Conservation (phyloP, 1,140 invertebrate species). For the Drosophila grimshawi region DNA sequence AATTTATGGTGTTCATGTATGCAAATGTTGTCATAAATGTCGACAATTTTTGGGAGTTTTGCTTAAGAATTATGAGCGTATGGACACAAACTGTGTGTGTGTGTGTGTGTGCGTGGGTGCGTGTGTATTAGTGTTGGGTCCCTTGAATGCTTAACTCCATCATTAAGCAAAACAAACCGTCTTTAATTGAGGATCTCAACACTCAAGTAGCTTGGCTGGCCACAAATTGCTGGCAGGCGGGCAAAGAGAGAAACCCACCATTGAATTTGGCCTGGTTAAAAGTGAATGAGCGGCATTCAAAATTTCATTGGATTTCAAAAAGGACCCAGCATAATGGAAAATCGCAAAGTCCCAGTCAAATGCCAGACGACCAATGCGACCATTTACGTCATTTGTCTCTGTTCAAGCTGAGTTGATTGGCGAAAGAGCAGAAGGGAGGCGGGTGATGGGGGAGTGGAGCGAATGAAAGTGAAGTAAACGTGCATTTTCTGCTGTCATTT, state of each 20-base stretch:
- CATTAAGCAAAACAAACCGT: conserved; percentile 27
- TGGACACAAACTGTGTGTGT: conserved; percentile 13
- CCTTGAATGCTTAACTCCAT: conserved; percentile 23
- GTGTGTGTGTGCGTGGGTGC: background rate
- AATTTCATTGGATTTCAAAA: conserved; percentile 59
- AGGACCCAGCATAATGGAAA: conserved; percentile 32
- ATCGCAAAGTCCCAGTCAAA: conserved; percentile 50
- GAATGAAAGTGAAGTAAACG: conserved; percentile 9
- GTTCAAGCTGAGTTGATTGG: conserved; percentile 2
- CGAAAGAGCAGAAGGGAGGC: background rate
- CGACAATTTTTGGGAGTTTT: conserved; percentile 62
- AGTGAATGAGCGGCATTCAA: conserved; percentile 16
- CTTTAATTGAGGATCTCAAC: conserved; percentile 38
- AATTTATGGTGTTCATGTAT: conserved; percentile 81
- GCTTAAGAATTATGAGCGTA: conserved; percentile 52
- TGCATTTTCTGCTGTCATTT: conserved; percentile 69
- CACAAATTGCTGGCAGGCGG: conserved; percentile 20
- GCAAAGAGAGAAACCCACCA: conserved; percentile 2
- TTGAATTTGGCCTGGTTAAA: conserved; percentile 19
- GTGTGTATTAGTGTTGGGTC: background rate
- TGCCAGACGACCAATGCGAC: conserved; percentile 34
- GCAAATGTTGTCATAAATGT: conserved; percentile 81
- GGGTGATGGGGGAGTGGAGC: background rate
- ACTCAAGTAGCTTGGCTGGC: background rate
- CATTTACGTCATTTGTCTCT: conserved; percentile 70